These are phyloP conservation scores for Ptilorrhoa leucosticta DNA, from an alignment of 2,113 vertebrate genomes.

Conservation along the genomic window DNA sequence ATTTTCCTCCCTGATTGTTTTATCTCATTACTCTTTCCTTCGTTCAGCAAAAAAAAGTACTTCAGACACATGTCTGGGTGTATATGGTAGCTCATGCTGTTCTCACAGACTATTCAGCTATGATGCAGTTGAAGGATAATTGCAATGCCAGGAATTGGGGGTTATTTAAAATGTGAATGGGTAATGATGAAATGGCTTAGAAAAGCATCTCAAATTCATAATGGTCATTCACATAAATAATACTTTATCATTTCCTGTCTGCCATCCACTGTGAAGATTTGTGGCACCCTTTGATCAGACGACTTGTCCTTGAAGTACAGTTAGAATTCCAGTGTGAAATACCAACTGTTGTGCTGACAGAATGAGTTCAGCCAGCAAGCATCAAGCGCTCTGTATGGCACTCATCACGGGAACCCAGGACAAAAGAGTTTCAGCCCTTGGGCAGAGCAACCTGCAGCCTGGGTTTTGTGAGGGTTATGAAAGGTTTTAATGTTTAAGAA, in stretches of 20 bases:
- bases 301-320: conserved; percentile 66
- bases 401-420: neutral
- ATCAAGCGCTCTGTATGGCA: neutral
- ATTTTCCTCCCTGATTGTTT: neutral
- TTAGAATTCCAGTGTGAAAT: conserved; percentile 47
- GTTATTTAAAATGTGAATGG: conserved; percentile 38
- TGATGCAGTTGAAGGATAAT: neutral
- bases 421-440: neutral
- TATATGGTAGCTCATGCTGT: neutral
- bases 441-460: neutral
- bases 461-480: neutral
- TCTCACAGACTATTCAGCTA: neutral
- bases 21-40: neutral
- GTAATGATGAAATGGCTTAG: conserved; percentile 40
- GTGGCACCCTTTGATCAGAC: conserved; percentile 58
- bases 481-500: neutral
- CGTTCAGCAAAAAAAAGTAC: neutral
- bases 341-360: conserved; percentile 45
- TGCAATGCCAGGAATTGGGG: conserved; percentile 10
- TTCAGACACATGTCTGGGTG: neutral
- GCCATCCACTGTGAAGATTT: conserved; percentile 59
- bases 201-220: conserved; percentile 54
- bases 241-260: conserved; percentile 34
- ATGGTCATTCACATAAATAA: conserved; percentile 58
- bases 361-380: conserved; percentile 46